Evolutionary conservation across 2,797 vertebrate genomes (phyloP).

Genomic region (Denticeps clupeoides): DNA sequence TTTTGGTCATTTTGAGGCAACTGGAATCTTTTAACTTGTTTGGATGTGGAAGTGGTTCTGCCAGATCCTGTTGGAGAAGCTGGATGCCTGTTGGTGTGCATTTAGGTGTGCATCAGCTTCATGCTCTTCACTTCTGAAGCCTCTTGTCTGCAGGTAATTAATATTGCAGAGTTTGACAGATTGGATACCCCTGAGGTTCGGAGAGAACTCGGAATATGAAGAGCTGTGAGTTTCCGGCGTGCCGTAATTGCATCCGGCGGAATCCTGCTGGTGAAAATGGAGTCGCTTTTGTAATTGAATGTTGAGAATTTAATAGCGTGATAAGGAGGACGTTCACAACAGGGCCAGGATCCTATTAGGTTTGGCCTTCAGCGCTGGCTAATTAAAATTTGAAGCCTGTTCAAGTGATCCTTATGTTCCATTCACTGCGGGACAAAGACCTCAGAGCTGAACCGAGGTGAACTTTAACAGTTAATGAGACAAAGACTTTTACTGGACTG

Average conservation of each 20-base stretch:
- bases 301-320: slow-evolving; percentile 25
- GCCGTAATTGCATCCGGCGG: slow-evolving; percentile 33
- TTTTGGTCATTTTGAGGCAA: too few relatives aligned
- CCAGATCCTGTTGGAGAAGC: too few relatives aligned
- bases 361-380: slow-evolving; percentile 27
- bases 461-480: too few relatives aligned
- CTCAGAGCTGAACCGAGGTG: neutral
- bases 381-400: slow-evolving; percentile 42
- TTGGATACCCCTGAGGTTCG: neutral
- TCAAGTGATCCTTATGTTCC: slow-evolving; percentile 27
- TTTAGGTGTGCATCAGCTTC: too few relatives aligned
- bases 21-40: too few relatives aligned
- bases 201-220: slow-evolving; percentile 17
- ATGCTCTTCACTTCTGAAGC: too few relatives aligned
- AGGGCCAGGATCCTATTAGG: slow-evolving; percentile 28
- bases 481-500: too few relatives aligned
- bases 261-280: slow-evolving; percentile 26
- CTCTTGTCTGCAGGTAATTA: neutral
- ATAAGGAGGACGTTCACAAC: slow-evolving; percentile 30
- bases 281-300: slow-evolving; percentile 29
- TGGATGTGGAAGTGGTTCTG: too few relatives aligned
- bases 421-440: neutral
- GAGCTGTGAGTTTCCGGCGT: slow-evolving; percentile 23
- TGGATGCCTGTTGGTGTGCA: too few relatives aligned
- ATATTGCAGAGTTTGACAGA: neutral